Evolutionary conservation across 2,888 invertebrate genomes (phyloP).

Genomic region (Caenorhabditis sp.): DNA sequence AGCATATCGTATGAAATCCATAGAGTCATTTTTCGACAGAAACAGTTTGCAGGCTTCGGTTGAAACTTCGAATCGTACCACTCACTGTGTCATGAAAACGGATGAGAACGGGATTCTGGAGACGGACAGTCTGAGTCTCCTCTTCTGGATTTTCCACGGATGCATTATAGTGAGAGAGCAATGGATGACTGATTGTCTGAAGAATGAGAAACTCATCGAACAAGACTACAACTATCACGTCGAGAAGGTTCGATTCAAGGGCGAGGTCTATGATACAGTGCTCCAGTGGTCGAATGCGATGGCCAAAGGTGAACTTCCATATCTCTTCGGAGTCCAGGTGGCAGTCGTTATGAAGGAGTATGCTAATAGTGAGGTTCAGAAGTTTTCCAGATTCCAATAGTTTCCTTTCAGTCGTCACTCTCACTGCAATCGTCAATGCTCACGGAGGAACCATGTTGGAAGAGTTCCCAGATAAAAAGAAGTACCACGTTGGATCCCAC

Average conservation of each 20-base stretch:
- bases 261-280: constrained; percentile 3
- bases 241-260: constrained; percentile 7
- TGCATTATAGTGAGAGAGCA: constrained; percentile 31
- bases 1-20: background rate
- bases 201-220: constrained; percentile 1
- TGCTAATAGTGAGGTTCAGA: constrained; percentile 6
- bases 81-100: constrained; percentile 18
- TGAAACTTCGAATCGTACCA: background rate
- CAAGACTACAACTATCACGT: constrained; percentile 20
- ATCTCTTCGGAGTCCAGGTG: constrained; percentile 1
- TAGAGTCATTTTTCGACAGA: background rate
- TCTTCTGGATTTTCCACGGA: constrained; percentile 29
- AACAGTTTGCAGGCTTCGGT: constrained; percentile 10
- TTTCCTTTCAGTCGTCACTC: background rate
- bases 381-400: background rate
- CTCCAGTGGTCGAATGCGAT: constrained; percentile 15
- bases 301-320: constrained; percentile 24
- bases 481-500: constrained; percentile 9
- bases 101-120: constrained; percentile 19
- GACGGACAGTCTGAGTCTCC: constrained; percentile 1
- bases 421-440: background rate
- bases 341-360: constrained; percentile 6
- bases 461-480: constrained; percentile 4
- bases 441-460: constrained; percentile 11
- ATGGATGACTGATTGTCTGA: constrained; percentile 31